Percentiles rank a stretch among this genome's conserved stretches.
Conservation (phyloP, 2,113 vertebrate species). For the Tetrax tetrax region DNA sequence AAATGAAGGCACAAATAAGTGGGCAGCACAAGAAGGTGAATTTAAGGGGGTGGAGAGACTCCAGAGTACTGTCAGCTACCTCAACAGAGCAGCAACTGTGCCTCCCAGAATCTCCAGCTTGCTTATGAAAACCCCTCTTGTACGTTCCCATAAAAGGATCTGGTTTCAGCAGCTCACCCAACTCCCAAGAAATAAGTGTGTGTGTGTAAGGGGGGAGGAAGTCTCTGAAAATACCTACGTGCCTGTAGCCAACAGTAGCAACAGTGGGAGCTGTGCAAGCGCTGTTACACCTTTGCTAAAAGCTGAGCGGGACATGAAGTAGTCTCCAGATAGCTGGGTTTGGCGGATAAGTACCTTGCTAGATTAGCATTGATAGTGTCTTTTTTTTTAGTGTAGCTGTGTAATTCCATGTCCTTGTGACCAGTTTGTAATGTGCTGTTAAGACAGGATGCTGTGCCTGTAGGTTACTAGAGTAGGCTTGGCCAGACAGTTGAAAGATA, state of each 20-base stretch:
- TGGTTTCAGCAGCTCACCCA: neutral
- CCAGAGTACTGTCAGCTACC: neutral
- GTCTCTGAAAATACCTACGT: neutral
- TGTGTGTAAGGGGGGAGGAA: too few species aligned
- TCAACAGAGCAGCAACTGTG: neutral
- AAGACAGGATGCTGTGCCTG: neutral
- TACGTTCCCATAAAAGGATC: slow-evolving; percentile 15
- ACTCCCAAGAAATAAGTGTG: neutral
- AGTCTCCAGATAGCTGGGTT: neutral
- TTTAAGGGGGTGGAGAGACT: neutral
- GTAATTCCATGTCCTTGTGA: neutral
- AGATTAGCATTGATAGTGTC: too few species aligned
- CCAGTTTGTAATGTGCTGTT: neutral
- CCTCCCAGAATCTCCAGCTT: neutral
- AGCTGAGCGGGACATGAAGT: neutral
- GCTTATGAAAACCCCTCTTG: slow-evolving; percentile 12
- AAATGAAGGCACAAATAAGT: neutral
- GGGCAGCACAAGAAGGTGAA: neutral
- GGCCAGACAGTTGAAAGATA: slow-evolving; percentile 45
- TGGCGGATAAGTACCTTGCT: neutral
- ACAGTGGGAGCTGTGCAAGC: neutral
- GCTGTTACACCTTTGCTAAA: neutral
- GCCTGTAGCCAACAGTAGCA: neutral
- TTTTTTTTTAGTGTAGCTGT: neutral
- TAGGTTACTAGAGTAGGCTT: neutral